These are phyloP conservation scores for Bettongia penicillata DNA, from an alignment of 2,113 vertebrate genomes.

Conservation along the genomic window DNA sequence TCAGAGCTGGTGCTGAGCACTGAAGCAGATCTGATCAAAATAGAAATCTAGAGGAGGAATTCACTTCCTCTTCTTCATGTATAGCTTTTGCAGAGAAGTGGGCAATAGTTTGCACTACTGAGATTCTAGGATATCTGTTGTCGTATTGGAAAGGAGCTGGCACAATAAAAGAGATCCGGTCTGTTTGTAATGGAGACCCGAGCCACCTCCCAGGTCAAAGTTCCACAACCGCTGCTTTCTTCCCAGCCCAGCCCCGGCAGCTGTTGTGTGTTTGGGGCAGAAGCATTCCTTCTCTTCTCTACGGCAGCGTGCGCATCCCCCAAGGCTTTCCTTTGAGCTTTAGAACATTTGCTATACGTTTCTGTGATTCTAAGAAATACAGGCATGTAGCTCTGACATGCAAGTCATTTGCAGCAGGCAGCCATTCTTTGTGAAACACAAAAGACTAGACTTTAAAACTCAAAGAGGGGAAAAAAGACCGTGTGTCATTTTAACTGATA, in stretches of 20 bases:
- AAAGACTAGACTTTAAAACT: conserved; percentile 59
- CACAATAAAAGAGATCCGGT: background rate
- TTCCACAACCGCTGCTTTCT: conserved; percentile 50
- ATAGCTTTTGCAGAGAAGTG: background rate
- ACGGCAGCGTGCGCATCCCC: conserved; percentile 45
- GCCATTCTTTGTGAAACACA: conserved; percentile 42
- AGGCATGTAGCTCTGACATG: conserved; percentile 16
- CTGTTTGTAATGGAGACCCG: conserved; percentile 44
- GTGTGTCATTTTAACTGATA: conserved; percentile 51
- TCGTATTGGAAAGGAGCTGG: background rate
- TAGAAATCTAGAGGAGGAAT: background rate
- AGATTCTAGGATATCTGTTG: conserved; percentile 22
- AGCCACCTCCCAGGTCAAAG: conserved; percentile 60
- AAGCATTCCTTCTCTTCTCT: conserved; percentile 41
- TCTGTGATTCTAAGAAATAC: conserved; percentile 53
- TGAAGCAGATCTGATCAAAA: conserved; percentile 33
- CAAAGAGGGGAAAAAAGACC: conserved; percentile 55
- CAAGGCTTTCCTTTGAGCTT: conserved; percentile 25
- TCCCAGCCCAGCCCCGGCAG: conserved; percentile 5
- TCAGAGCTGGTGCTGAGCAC: background rate
- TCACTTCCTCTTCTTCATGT: background rate
- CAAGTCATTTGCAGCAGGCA: conserved; percentile 55
- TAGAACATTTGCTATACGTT: conserved; percentile 27
- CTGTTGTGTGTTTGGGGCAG: conserved; percentile 23
- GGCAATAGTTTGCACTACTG: background rate